phyloP scores from a whole-genome alignment of 2,113 vertebrate genomes.

The Phocoena sinus region DNA sequence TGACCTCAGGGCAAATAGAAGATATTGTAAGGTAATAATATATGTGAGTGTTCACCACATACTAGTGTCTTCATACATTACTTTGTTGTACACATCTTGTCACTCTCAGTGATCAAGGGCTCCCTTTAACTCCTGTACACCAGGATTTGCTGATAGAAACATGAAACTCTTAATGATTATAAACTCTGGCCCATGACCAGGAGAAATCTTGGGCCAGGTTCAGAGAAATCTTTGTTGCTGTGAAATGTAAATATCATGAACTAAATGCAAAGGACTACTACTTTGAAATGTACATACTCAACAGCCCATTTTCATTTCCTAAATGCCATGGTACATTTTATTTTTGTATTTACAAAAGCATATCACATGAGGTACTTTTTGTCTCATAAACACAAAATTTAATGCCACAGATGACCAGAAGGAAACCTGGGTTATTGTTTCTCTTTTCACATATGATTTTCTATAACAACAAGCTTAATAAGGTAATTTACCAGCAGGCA shows the following conservation, averaged over 20 bases:
- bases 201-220: background rate
- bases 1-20: background rate
- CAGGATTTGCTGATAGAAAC: background rate
- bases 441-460: slow-evolving; percentile 22
- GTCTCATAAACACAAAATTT: background rate
- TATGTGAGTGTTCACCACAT: too few species aligned
- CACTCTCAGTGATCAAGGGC: background rate
- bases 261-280: background rate
- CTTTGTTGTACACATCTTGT: background rate
- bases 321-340: background rate
- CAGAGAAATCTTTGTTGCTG: background rate
- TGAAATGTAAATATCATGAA: slow-evolving; percentile 4
- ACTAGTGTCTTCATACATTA: background rate
- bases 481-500: background rate
- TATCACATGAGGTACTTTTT: background rate
- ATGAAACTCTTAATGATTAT: background rate
- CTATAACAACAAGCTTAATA: background rate
- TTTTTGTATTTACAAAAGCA: slow-evolving; percentile 32
- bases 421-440: slow-evolving; percentile 5
- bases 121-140: background rate
- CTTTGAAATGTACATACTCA: background rate
- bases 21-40: background rate
- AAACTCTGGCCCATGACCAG: background rate
- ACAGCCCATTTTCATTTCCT: background rate
- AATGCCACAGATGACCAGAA: background rate